Evolutionary conservation across 1,140 invertebrate genomes (phyloP).

Genomic region (Sycophaga agraensis): DNA sequence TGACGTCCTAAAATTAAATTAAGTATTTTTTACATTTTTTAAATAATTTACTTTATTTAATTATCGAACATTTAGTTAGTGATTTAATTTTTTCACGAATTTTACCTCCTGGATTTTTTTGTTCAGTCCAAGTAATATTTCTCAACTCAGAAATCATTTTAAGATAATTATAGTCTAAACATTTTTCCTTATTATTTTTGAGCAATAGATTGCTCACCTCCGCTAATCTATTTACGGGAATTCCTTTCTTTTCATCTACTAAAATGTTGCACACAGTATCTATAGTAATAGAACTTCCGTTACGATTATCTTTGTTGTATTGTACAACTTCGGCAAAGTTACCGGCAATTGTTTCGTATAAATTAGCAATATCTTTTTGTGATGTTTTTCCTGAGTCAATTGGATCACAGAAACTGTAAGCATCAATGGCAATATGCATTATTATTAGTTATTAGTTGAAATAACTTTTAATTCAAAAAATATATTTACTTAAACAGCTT

Average conservation of each 20-base stretch:
- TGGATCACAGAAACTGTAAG: constrained; percentile 73
- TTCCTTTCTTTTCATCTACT: constrained; percentile 62
- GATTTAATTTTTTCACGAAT: constrained; percentile 1
- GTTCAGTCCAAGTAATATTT: constrained; percentile 70
- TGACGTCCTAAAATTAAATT: constrained; percentile 66
- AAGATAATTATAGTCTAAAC: constrained; percentile 80
- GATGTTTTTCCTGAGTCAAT: constrained; percentile 62
- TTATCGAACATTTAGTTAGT: background rate
- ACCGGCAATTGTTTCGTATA: constrained; percentile 78
- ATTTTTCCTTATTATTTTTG: constrained; percentile 69
- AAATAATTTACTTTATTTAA: too few species aligned
- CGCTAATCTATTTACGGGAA: constrained; percentile 71
- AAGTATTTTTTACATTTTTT: background rate
- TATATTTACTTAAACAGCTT: constrained; percentile 67
- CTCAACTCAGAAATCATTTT: constrained; percentile 75
- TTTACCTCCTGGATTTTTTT: constrained; percentile 65
- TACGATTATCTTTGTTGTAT: constrained; percentile 92
- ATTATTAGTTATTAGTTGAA: too few species aligned
- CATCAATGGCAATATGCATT: constrained; percentile 27
- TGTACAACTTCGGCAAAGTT: constrained; percentile 88
- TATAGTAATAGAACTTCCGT: constrained; percentile 75
- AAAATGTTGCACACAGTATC: constrained; percentile 78
- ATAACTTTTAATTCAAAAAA: constrained; percentile 19
- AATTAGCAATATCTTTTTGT: constrained; percentile 75
- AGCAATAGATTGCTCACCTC: constrained; percentile 73